Base-by-base conservation (phyloP, 1,140 invertebrate species). In the Phymastichus coffea region DNA sequence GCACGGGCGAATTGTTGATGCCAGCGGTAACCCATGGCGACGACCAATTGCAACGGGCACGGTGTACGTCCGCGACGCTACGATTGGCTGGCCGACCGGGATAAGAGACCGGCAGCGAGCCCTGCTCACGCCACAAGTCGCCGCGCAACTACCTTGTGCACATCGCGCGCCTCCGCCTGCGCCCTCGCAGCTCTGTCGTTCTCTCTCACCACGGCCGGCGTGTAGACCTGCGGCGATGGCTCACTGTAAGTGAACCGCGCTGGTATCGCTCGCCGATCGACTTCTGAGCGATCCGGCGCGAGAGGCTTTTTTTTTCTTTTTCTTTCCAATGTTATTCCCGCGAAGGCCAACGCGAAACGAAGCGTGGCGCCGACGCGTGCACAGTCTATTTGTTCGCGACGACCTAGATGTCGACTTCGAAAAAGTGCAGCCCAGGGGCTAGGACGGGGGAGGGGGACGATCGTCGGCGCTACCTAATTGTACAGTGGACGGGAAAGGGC, bases 11-110 rank as follows among this genome's bases (percentile, higher is more conserved):
- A 70, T 76, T 80, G 78, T 80, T 80, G 75, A 74, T 77, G 65
- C 70, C 64, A 76, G 76, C 68, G 76, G 78, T 80, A 78, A 77
- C 76, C 75, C 71, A 57, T 71, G 77, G 72, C 73, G 68, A 78
- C 76, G 71, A 70, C 78, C 77, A 80, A 79, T 80, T 71, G 70
- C 65, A 70, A 67, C 64, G 58, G 65, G 68, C 66, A 70, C 67
- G 74, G 77, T 80, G 78, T 70, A 72, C 76, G 66, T 68, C 37
- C 10, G 14, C 9, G 38, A 9, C 15, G 15, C 20, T 37, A 37
- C 56, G 47, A 64, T 77, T 77, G 77, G 78, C 78, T 78, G 78
- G 78, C 66, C 71, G 76, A 75, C 59, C 63, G 63, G 75, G 72
- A 79, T 79, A 80, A 80, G 77, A 79, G 75, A 73, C 71, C 70